phyloP scores from a whole-genome alignment of 2,888 invertebrate genomes.

The Teleiodes luculella region DNA sequence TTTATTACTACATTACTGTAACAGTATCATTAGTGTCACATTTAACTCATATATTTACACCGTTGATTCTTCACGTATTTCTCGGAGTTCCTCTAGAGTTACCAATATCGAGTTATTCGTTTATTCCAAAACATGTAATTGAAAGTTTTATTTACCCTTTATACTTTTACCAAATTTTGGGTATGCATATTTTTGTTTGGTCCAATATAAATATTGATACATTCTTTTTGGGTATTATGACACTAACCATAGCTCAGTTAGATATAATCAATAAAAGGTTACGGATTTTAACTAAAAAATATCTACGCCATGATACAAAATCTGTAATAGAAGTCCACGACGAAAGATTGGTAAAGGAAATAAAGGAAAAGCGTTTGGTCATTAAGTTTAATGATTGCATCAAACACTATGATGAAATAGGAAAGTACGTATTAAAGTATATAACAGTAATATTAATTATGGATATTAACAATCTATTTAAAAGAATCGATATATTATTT shows the following conservation, averaged over 20 bases:
- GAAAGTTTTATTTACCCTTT: slow-evolving; percentile 40
- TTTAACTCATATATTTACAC: slow-evolving; percentile 32
- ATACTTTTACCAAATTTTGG: slow-evolving; percentile 48
- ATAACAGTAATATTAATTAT: neutral
- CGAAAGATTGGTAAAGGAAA: slow-evolving; percentile 38
- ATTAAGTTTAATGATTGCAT: slow-evolving; percentile 40
- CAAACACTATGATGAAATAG: slow-evolving; percentile 42
- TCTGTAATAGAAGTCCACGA: no score
- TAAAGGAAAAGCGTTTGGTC: slow-evolving; percentile 34
- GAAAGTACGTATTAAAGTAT: slow-evolving; percentile 36
- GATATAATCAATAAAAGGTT: slow-evolving; percentile 49
- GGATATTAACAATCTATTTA: no score
- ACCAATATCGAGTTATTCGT: slow-evolving; percentile 46
- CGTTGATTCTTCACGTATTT: slow-evolving; percentile 40
- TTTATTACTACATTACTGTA: slow-evolving; percentile 45
- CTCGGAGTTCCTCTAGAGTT: slow-evolving; percentile 32
- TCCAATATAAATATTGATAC: slow-evolving; percentile 48
- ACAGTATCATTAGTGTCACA: slow-evolving; percentile 35
- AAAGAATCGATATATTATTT: no score
- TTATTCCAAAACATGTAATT: slow-evolving; percentile 39
- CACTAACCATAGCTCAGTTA: slow-evolving; percentile 51
- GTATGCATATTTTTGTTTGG: slow-evolving; percentile 46
- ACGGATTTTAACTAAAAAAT: slow-evolving; percentile 30
- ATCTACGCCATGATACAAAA: neutral
- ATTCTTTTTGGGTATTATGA: slow-evolving; percentile 48